phyloP scores from a whole-genome alignment of 2,888 invertebrate genomes.

The Nasonovia ribisnigri region DNA sequence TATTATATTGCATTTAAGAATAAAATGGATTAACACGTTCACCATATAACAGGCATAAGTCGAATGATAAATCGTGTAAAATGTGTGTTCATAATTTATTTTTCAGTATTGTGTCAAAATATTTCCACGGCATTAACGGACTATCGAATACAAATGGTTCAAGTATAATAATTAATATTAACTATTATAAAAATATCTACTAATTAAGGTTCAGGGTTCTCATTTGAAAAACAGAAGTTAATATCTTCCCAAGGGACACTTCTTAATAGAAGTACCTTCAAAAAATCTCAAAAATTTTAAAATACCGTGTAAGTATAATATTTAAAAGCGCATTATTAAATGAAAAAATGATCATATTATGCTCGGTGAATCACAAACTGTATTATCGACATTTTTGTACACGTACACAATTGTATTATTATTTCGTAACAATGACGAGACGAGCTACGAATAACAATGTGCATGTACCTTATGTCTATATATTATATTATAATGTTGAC shows the following conservation, averaged over 20 bases:
- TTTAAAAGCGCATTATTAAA: too few relatives aligned
- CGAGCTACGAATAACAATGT: background rate
- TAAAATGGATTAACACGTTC: background rate
- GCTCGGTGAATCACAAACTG: too few relatives aligned
- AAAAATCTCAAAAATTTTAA: too few relatives aligned
- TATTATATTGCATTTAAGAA: background rate
- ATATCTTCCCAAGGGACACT: too few relatives aligned
- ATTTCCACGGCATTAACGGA: background rate
- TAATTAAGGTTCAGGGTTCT: too few relatives aligned
- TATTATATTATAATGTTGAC: background rate
- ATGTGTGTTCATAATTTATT: background rate
- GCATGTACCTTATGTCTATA: background rate
- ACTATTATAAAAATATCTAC: too few relatives aligned
- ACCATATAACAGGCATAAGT: background rate
- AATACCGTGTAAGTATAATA: too few relatives aligned
- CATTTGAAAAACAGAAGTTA: too few relatives aligned
- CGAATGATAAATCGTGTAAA: background rate
- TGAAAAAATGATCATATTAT: too few relatives aligned
- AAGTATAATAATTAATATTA: too few relatives aligned
- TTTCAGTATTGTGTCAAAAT: background rate
- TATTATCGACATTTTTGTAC: background rate
- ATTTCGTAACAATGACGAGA: slow-evolving; percentile 1
- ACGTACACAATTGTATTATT: background rate
- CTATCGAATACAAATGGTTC: too few relatives aligned
- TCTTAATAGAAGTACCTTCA: too few relatives aligned